Base-by-base conservation (phyloP, 1,140 invertebrate species). In the Acyrthosiphon pisum region DNA sequence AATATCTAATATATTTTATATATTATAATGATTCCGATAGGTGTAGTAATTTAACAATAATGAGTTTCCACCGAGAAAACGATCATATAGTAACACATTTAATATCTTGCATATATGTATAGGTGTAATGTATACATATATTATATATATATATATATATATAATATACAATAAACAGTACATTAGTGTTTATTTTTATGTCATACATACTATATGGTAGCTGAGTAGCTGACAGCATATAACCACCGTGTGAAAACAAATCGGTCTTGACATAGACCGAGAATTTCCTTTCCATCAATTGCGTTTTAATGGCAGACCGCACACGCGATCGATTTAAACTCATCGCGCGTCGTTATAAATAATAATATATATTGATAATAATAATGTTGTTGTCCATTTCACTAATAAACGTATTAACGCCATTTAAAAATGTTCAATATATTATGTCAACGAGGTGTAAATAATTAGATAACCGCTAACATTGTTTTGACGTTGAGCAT, bases 381-480 rank as follows among this genome's bases (percentile, higher is more conserved):
- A 18, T 76, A 20, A 6, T 76, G 60, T 35, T 30, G 14, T n/a
- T 53, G 20, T 23, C 14, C 30, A 76, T 76, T n/a, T 76, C 60
- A 76, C 11, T 76, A 76, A 76, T 76, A 18, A n/a, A 35, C 11
- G 4, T n/a, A 14, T 76, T 76, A n/a, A 6, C 30, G 14, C 14
- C 14, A 76, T n/a, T n/a, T 76, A 18, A 76, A 4, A 76, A n/a
- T 76, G 14, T 76, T 76, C 60, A 6, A 76, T 76, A n/a, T n/a
- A n/a, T n/a, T n/a, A n/a, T 18, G 60, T 76, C n/a, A 76, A 76
- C n/a, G 60, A 76, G n/a, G 60, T 76, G 60, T 76, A 76, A 76
- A 76, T n/a, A 76, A n/a, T n/a, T 76, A 68, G 60, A 76, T 76
- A 76, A n/a, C 14, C 60, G 60, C 60, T 76, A 76, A 76, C n/a